A percentile compares a stretch with the other conserved stretches of the same genome.
Conservation (phyloP, 2,113 vertebrate species). For the Eulacestoma nigropectus region DNA sequence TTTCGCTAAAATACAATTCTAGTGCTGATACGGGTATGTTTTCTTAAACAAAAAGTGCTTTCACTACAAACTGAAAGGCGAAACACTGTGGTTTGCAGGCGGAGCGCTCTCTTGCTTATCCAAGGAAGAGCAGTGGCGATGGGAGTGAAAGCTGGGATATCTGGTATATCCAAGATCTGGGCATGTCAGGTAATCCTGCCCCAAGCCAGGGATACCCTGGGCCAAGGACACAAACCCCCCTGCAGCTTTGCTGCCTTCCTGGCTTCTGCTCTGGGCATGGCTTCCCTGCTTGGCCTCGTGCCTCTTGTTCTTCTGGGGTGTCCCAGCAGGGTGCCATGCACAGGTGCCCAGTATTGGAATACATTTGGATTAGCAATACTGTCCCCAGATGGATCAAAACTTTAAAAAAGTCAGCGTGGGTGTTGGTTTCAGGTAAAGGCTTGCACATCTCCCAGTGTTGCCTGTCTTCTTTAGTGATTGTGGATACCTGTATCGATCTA, state of each 20-base stretch:
- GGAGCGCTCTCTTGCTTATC: not conserved
- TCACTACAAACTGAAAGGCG: not conserved
- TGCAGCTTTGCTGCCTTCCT: not conserved
- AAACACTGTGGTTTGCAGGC: not conserved
- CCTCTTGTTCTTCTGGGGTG: not conserved
- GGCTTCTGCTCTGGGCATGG: not conserved
- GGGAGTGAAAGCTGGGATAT: not conserved
- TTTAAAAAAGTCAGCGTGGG: rapidly evolving
- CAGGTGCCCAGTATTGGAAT: not conserved
- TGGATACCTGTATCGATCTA: not conserved
- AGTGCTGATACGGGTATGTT: not conserved
- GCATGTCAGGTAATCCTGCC: rapidly evolving
- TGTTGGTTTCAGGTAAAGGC: not conserved
- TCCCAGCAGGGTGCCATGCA: rapidly evolving
- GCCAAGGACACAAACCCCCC: not conserved
- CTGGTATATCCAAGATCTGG: not conserved
- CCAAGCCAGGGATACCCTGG: not conserved
- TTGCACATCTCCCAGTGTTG: not conserved
- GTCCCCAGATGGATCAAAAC: not conserved
- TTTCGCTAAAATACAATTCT: not conserved
- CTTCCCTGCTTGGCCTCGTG: not conserved
- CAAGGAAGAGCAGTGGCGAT: not conserved
- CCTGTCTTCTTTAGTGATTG: not conserved
- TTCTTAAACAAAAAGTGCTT: not conserved
- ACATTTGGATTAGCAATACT: not conserved